phyloP scores from a whole-genome alignment of 2,888 invertebrate species.

The Melipona bicolor region DNA sequence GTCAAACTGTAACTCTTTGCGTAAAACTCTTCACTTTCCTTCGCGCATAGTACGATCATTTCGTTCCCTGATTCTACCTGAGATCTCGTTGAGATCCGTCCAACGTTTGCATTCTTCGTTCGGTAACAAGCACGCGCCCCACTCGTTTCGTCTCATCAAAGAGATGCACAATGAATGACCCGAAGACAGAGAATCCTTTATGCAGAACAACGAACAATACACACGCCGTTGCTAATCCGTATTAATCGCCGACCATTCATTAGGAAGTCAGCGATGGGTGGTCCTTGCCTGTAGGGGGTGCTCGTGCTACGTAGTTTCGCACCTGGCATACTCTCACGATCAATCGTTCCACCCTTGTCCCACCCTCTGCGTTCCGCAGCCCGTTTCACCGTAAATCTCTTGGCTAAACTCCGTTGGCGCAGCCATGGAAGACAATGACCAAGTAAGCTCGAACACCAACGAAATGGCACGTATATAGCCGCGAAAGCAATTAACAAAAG shows the following conservation, averaged over 20 bases:
- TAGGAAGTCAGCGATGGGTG: conserved; percentile 67
- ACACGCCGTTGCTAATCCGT: conserved; percentile 59
- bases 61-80: background rate
- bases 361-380: background rate
- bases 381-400: conserved; percentile 66
- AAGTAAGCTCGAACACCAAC: conserved; percentile 40
- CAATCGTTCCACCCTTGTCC: conserved; percentile 53
- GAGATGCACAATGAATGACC: conserved; percentile 19
- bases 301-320: conserved; percentile 57
- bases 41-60: too few relatives aligned
- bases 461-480: conserved; percentile 29
- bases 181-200: conserved; percentile 16
- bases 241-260: conserved; percentile 69
- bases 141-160: background rate
- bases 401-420: conserved; percentile 51
- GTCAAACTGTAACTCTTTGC: too few relatives aligned
- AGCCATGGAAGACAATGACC: conserved; percentile 61
- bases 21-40: too few relatives aligned
- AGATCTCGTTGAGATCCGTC: background rate
- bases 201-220: conserved; percentile 41
- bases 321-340: conserved; percentile 69
- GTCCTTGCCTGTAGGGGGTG: conserved; percentile 29
- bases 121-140: background rate
- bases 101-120: background rate
- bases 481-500: conserved; percentile 12